phyloP scores from a whole-genome alignment of 2,888 invertebrate species.

The Eupithecia subfuscata region DNA sequence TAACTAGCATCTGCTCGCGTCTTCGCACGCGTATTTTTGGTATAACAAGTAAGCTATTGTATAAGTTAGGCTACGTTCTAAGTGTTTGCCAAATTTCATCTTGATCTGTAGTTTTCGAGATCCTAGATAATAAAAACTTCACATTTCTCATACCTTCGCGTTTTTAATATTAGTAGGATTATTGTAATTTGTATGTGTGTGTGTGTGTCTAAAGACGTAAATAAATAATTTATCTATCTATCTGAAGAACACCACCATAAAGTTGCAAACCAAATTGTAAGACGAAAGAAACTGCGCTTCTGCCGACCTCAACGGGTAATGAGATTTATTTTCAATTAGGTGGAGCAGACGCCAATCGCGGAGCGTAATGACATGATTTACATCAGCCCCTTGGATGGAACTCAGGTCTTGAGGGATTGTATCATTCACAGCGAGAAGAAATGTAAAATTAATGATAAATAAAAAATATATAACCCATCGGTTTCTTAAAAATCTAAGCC shows the following conservation, averaged over 20 bases:
- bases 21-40: too few species aligned
- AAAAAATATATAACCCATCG: too few species aligned
- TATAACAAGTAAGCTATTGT: too few species aligned
- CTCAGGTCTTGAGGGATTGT: constrained; percentile 13
- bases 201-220: neutral
- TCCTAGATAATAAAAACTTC: too few species aligned
- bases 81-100: too few species aligned
- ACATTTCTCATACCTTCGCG: too few species aligned
- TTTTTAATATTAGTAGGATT: neutral
- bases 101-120: too few species aligned
- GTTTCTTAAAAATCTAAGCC: too few species aligned
- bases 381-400: constrained; percentile 46
- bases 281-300: constrained; percentile 54
- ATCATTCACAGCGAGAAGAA: neutral
- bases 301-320: constrained; percentile 57
- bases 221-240: neutral
- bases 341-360: constrained; percentile 55
- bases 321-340: constrained; percentile 75
- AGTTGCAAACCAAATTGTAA: constrained; percentile 36
- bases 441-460: too few species aligned
- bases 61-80: too few species aligned
- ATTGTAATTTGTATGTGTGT: neutral
- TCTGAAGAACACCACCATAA: constrained; percentile 14
- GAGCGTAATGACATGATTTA: constrained; percentile 73
- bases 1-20: too few species aligned